phyloP scores from a whole-genome alignment of 2,888 invertebrate genomes.

The Oscheius sp. region DNA sequence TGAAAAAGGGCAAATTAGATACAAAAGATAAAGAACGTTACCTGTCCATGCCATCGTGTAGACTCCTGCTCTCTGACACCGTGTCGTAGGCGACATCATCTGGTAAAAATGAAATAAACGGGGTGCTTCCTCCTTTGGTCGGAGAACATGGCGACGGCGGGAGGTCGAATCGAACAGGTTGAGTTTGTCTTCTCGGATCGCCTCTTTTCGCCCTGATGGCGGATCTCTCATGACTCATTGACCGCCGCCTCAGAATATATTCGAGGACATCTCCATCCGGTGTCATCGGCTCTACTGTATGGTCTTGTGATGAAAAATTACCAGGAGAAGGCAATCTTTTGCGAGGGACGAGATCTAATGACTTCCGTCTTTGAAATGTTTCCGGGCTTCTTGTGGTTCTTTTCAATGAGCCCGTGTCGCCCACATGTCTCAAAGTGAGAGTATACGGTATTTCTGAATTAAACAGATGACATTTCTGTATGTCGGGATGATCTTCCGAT shows the following conservation, averaged over 20 bases:
- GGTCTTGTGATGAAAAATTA: constrained; percentile 71
- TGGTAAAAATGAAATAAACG: constrained; percentile 57
- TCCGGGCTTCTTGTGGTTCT: constrained; percentile 50
- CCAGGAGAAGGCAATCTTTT: constrained; percentile 71
- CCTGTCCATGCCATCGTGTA: constrained; percentile 64
- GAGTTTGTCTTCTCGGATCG: constrained; percentile 74
- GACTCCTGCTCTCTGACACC: constrained; percentile 56
- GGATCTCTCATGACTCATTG: constrained; percentile 62
- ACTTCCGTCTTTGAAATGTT: constrained; percentile 56
- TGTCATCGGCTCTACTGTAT: constrained; percentile 69
- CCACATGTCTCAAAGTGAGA: constrained; percentile 71
- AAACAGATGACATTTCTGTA: constrained; percentile 64
- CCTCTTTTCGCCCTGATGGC: constrained; percentile 60
- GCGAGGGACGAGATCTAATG: constrained; percentile 68
- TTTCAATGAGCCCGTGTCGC: constrained; percentile 45
- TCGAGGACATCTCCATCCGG: constrained; percentile 70
- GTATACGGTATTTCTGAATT: constrained; percentile 72
- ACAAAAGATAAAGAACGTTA: background rate
- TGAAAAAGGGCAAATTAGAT: constrained; percentile 32
- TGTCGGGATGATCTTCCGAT: constrained; percentile 69
- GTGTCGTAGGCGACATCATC: constrained; percentile 61
- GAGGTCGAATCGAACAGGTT: constrained; percentile 69
- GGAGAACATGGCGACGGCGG: constrained; percentile 54
- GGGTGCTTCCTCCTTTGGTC: constrained; percentile 53
- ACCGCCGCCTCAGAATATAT: constrained; percentile 63